Base-by-base conservation (phyloP, 1,140 invertebrate genomes). In the Drosophila carrolli region DNA sequence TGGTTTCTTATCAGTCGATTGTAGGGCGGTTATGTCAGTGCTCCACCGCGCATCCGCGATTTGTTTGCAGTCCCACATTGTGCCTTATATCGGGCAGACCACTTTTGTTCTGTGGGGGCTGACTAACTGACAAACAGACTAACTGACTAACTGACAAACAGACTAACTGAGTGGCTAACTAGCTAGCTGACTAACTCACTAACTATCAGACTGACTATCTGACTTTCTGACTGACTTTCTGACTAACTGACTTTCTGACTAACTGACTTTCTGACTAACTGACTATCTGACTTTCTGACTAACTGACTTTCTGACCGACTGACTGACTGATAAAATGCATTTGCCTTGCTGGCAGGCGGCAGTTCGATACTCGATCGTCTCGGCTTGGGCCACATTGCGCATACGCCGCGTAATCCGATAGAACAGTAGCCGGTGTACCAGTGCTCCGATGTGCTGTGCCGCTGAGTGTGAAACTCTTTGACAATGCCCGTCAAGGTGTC, bases 401-500 rank as follows among this genome's bases (percentile, higher is more conserved):
- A 84, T 83, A 83, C 76, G 80, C 58, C 63, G 76, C 65, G 80
- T 79, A 75, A 75, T 58, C 74, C 62, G 75, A 83, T 54, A 65
- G 55, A 67, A 57, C 54, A 27, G 62, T 60, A 58, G 51, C 44
- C 27, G 16, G 44, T 37, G 53, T 16, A 38, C 38, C 19, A 19
- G 27, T 47, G 43, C 23, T 32, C 7, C 1, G 29, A 6, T 32
- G 29, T 8, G 29, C 19, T 14, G 29, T 48, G 44, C 43, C 7
- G 54, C 48, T 53, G 37, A 71, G 68, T 71, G 68, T 71, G 66
- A 71, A 71, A 71, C 68, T 71, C 68, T 70, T 71, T 71, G 67
- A 71, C 67, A 71, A 70, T 71, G 61, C 66, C 67, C 81, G 74
- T 81, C 79, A 75, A 81, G 82, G 72, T 81, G 82, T 73, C 75